Conservation (phyloP, 2,797 vertebrate species). For the Gila robusta region DNA sequence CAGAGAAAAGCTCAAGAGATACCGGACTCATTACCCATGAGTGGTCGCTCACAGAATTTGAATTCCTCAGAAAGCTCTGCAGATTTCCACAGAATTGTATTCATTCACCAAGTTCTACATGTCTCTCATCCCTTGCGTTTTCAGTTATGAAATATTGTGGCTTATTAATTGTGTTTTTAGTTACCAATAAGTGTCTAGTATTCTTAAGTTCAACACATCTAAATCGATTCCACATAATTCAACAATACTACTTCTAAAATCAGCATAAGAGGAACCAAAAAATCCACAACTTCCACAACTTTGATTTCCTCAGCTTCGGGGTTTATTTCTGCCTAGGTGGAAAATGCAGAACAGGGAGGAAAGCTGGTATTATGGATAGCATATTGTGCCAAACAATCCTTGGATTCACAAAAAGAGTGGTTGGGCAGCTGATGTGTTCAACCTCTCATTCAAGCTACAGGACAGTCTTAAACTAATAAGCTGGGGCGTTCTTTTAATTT, state of each 20-base stretch:
- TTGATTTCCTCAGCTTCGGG: not conserved
- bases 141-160: not conserved
- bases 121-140: not conserved
- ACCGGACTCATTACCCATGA: slow-evolving; percentile 13
- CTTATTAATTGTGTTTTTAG: not conserved
- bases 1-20: slow-evolving; percentile 6
- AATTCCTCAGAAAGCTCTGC: not conserved
- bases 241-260: not conserved
- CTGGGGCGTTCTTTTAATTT: slow-evolving; percentile 77
- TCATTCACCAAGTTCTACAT: not conserved
- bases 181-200: not conserved
- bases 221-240: not conserved
- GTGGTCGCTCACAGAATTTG: not conserved
- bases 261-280: not conserved
- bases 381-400: not conserved
- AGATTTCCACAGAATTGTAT: slow-evolving; percentile 13
- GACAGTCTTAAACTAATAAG: slow-evolving; percentile 81
- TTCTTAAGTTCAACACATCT: not conserved
- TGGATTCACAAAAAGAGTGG: slow-evolving; percentile 22
- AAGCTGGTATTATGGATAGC: slow-evolving; percentile 5
- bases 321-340: not conserved
- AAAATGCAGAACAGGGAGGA: not conserved
- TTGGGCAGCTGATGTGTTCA: slow-evolving; percentile 35
- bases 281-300: not conserved
- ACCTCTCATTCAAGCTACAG: slow-evolving; percentile 66